Conservation (phyloP, 1,140 invertebrate genomes). For the Drosophila repletoides region DNA sequence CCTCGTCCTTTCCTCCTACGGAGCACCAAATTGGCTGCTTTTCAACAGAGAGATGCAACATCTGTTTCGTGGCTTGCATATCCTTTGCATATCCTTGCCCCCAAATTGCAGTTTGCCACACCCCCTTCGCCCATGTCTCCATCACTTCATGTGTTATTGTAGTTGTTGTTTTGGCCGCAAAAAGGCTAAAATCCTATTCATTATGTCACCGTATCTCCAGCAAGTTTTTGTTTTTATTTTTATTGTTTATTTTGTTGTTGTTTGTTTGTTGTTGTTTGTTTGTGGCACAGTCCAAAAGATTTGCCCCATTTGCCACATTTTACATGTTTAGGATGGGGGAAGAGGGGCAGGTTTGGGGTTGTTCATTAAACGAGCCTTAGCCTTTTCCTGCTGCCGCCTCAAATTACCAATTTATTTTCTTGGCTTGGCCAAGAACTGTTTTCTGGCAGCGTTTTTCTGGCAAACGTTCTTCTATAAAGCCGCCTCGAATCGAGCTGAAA, state of each 20-base stretch:
- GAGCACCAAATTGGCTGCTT: slow-evolving; percentile 78
- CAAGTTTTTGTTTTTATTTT: too few species aligned
- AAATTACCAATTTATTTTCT: slow-evolving; percentile 80
- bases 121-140: slow-evolving; percentile 7
- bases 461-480: too few species aligned
- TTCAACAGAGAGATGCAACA: slow-evolving; percentile 82
- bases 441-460: slow-evolving; percentile 14
- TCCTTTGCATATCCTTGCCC: slow-evolving; percentile 77
- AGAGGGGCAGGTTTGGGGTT: not conserved
- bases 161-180: slow-evolving; percentile 53
- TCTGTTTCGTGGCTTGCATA: slow-evolving; percentile 72
- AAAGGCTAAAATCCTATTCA: slow-evolving; percentile 75
- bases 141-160: not conserved
- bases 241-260: too few species aligned
- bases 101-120: slow-evolving; percentile 60
- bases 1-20: slow-evolving; percentile 3
- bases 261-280: slow-evolving; percentile 24
- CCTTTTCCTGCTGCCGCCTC: slow-evolving; percentile 59
- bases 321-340: not conserved
- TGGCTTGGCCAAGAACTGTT: slow-evolving; percentile 37
- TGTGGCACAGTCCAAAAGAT: slow-evolving; percentile 20
- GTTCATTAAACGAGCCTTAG: slow-evolving; percentile 56
- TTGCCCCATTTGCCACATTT: slow-evolving; percentile 34
- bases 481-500: too few species aligned
- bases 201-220: slow-evolving; percentile 63